A percentile compares a stretch with the other conserved stretches of the same genome.
These are phyloP conservation scores for Chloroceryle aenea DNA, from an alignment of 2,113 vertebrate species.

Conservation along the genomic window DNA sequence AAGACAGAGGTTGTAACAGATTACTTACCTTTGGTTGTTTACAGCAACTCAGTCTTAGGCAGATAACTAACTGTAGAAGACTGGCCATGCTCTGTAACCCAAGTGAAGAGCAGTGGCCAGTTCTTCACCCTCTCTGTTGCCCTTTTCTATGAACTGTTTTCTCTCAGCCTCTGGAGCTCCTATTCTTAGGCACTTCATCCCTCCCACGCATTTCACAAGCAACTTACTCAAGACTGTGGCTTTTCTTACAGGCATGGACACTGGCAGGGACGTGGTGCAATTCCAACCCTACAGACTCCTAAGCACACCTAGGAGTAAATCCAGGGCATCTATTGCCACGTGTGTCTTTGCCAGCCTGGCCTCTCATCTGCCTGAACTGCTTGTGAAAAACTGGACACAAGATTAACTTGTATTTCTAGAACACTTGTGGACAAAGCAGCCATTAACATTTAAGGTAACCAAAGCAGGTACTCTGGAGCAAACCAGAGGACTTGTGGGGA, in stretches of 20 bases:
- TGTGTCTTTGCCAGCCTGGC: not conserved
- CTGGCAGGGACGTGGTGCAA: not conserved
- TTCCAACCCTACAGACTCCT: not conserved
- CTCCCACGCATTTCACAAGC: not conserved
- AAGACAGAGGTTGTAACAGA: not conserved
- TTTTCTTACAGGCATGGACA: not conserved
- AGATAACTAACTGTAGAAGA: not conserved
- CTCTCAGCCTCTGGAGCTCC: not conserved
- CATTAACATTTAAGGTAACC: not conserved
- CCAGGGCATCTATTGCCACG: not conserved
- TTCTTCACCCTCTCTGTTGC: not conserved
- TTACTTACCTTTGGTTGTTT: not conserved
- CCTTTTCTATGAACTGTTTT: not conserved
- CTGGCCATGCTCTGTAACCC: not conserved
- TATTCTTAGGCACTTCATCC: not conserved
- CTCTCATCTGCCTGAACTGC: not conserved
- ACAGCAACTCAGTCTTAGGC: not conserved
- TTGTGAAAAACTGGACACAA: not conserved
- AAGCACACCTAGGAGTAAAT: not conserved
- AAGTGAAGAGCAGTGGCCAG: not conserved
- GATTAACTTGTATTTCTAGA: not conserved
- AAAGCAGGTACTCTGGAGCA: not conserved
- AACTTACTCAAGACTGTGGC: not conserved
- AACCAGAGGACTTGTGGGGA: not conserved
- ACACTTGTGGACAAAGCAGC: not conserved